These are phyloP conservation scores for Nibea coibor DNA, from an alignment of 2,113 vertebrate species.

Conservation along the genomic window DNA sequence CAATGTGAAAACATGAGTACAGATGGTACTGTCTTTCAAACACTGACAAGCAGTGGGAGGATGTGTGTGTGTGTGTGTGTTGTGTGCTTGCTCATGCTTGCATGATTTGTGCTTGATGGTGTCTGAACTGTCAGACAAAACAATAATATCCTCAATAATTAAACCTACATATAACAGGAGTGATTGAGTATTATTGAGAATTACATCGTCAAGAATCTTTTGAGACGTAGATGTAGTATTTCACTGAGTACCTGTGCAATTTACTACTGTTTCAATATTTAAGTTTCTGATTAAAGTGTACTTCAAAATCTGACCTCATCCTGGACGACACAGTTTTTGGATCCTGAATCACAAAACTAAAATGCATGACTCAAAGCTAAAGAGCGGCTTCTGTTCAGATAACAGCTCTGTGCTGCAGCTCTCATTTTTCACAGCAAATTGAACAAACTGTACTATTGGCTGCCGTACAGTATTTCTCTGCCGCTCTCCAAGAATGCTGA, in stretches of 20 bases:
- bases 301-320: not conserved
- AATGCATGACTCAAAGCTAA: conserved; percentile 7
- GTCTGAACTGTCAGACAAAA: conserved; percentile 39
- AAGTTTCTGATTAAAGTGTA: not conserved
- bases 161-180: not conserved
- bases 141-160: conserved; percentile 14
- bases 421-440: conserved; percentile 57
- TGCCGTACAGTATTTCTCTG: conserved; percentile 33
- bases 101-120: conserved; percentile 16
- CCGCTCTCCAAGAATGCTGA: not conserved
- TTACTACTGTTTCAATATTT: not conserved
- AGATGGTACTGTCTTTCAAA: conserved; percentile 74
- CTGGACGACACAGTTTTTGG: not conserved
- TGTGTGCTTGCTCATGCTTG: conserved; percentile 40
- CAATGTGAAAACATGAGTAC: conserved; percentile 70
- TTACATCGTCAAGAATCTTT: not conserved
- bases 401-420: conserved; percentile 49
- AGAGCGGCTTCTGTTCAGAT: conserved; percentile 33
- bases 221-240: not conserved
- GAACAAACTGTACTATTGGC: conserved; percentile 63
- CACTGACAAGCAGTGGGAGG: conserved; percentile 43
- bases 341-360: conserved; percentile 19
- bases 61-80: conserved; percentile 22
- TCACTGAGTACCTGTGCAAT: not conserved
- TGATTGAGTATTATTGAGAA: not conserved